Conservation (phyloP, 2,888 invertebrate genomes). For the Catocala sponsa region DNA sequence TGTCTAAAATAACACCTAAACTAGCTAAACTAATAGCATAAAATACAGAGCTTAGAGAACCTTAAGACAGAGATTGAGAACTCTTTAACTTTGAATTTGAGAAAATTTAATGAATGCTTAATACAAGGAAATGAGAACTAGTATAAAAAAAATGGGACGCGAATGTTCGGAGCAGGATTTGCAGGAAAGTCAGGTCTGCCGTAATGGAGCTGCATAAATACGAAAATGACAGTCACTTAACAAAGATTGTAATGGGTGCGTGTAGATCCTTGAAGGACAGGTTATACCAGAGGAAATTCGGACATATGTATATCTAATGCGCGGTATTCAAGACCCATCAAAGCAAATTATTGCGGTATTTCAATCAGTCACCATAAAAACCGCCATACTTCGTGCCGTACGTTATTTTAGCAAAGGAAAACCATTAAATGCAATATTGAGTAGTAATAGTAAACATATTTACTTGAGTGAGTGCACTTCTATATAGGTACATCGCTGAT, state of each 20-base stretch:
- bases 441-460: too few species aligned
- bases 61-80: too few species aligned
- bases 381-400: too few species aligned
- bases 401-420: too few species aligned
- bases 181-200: not conserved
- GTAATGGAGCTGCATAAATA: not conserved
- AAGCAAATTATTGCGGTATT: too few species aligned
- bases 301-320: not conserved
- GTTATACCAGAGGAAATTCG: not conserved
- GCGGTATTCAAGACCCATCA: too few species aligned
- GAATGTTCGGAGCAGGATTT: not conserved
- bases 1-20: conserved; percentile 13
- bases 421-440: too few species aligned
- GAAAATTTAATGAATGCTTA: not conserved
- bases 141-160: not conserved
- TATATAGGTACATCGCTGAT: too few species aligned
- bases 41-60: conserved; percentile 2
- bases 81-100: too few species aligned
- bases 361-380: too few species aligned
- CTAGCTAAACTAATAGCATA: conserved; percentile 7
- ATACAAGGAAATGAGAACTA: too few species aligned
- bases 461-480: too few species aligned
- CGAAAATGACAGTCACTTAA: not conserved
- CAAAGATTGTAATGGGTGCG: not conserved
- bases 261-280: not conserved